phyloP scores from a whole-genome alignment of 1,140 invertebrate species.

The Dermatophagoides farinae region DNA sequence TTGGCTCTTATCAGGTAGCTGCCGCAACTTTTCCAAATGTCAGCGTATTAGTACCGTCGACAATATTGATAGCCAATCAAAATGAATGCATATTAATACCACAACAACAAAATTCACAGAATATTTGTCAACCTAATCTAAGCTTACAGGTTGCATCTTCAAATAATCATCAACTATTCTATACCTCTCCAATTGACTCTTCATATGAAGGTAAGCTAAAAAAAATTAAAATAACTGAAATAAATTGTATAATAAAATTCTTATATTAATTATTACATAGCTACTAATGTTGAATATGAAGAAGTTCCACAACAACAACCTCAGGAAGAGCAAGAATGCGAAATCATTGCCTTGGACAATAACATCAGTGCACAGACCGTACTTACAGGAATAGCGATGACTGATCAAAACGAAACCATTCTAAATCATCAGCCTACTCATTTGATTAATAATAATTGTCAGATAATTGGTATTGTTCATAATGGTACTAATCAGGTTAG shows the following conservation, averaged over 20 bases:
- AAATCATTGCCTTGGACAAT: neutral
- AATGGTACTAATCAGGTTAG: slow-evolving; percentile 6
- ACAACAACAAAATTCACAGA: neutral
- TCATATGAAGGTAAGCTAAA: neutral
- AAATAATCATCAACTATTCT: neutral
- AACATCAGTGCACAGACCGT: neutral
- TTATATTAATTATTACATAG: neutral
- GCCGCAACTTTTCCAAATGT: neutral
- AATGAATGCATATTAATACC: neutral
- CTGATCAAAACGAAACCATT: neutral
- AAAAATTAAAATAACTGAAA: neutral
- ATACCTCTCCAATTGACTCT: neutral
- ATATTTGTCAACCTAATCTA: neutral
- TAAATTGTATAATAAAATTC: neutral
- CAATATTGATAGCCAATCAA: neutral
- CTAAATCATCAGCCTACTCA: neutral
- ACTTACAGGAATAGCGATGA: neutral
- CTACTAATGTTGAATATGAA: neutral
- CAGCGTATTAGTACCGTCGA: slow-evolving; percentile 7
- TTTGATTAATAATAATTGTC: neutral
- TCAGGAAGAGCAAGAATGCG: neutral
- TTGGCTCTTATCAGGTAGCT: neutral
- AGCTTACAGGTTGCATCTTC: too few species aligned
- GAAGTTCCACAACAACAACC: neutral
- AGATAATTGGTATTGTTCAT: slow-evolving; percentile 9